Base-by-base conservation (phyloP, 2,888 invertebrate species). In the Odontocolon sp. region DNA sequence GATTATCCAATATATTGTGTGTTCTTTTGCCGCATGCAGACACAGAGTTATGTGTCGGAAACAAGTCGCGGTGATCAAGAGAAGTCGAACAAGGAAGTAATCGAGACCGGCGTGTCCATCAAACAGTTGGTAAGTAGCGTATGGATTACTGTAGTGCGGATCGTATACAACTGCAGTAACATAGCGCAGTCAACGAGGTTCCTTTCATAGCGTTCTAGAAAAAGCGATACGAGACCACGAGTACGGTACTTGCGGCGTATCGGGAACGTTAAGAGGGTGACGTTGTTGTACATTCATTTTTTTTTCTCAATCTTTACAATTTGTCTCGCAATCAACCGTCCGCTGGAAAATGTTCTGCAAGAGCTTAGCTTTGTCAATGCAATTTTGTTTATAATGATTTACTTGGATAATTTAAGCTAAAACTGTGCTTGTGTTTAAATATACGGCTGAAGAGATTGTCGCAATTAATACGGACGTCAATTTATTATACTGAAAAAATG, bases 81-180 rank as follows among this genome's bases (percentile, higher is more conserved):
- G 80, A 90, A 87, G 83, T 84, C 86, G 75, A 86, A 83, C 83
- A 90, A 89, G 86, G 89, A 90, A 85, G 87, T 90, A 70, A 91
- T 91, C 79, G 90, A 91, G 64, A 91, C 92, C 70, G 91, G 91
- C 70, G 90, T 92, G 72, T 91, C 92, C 77, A 91, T 92, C 85
- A 90, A 91, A 86, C 91, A 91, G 84, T 87, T 92, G 90, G 92
- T 92, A 87, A 91, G 91, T 89, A 76, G 68, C 68, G 28, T 56
- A 61, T 61, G 54, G 36, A 71, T 75, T 66, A 52, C 40, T 28
- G 61, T 31, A 11, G 36, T 23, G 74, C 57, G 31, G 45, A 47
- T 47, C 33, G 23, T 36, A 50, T 50, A 31, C 11, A 3, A 47
- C 63, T 33, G 36, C 14, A 36, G 47, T 47, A 52, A 31, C 63